Evolutionary conservation across 2,888 invertebrate genomes (phyloP).

Genomic region (Eupithecia subumbrata): DNA sequence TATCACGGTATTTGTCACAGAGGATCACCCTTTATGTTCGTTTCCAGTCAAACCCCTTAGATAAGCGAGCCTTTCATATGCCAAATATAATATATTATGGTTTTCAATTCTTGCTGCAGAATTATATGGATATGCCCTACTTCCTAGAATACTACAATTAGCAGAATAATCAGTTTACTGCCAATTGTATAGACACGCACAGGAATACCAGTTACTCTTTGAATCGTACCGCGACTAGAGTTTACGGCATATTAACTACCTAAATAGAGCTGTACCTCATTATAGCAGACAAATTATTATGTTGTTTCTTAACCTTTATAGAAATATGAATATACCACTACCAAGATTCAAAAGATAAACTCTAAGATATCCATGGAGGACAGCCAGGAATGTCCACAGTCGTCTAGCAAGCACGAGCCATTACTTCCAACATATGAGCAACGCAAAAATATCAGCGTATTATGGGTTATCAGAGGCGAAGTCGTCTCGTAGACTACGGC

Average conservation of each 20-base stretch:
- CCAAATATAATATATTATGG: slow-evolving; percentile 85
- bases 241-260: neutral
- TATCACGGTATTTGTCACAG: slow-evolving; percentile 84
- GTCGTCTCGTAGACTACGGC: slow-evolving; percentile 72
- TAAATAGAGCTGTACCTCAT: neutral
- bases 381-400: slow-evolving; percentile 55
- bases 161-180: neutral
- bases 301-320: neutral
- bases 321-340: neutral
- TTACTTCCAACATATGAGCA: slow-evolving; percentile 84
- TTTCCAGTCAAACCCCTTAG: slow-evolving; percentile 85
- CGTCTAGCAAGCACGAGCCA: slow-evolving; percentile 68
- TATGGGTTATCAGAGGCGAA: slow-evolving; percentile 81
- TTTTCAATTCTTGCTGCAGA: slow-evolving; percentile 74
- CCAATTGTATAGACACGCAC: neutral
- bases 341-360: neutral
- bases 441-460: slow-evolving; percentile 84
- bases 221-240: neutral
- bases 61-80: slow-evolving; percentile 85
- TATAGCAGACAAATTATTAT: neutral
- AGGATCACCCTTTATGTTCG: slow-evolving; percentile 85
- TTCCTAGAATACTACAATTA: slow-evolving; percentile 15
- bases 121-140: slow-evolving; percentile 61
- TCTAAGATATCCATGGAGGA: neutral
- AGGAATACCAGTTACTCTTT: neutral